These are phyloP conservation scores for Babyrousa celebensis DNA, from an alignment of 2,797 vertebrate species.

Conservation along the genomic window DNA sequence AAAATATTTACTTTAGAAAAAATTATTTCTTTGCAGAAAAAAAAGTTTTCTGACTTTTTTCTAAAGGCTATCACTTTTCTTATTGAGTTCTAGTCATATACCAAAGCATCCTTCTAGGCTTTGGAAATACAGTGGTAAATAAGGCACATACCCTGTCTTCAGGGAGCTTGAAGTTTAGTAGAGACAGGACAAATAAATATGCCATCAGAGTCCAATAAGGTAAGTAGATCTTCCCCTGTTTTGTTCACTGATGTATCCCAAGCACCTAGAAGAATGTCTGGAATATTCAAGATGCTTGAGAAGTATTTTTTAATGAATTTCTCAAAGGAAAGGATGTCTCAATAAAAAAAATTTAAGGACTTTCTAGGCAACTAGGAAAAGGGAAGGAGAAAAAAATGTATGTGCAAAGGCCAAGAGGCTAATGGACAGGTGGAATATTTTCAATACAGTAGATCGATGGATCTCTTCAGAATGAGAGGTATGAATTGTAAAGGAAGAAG, in stretches of 20 bases:
- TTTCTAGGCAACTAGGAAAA: conserved; percentile 23
- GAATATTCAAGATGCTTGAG: neutral
- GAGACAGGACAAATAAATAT: neutral
- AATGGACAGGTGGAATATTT: neutral
- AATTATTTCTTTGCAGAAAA: neutral
- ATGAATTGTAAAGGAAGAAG: neutral
- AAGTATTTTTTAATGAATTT: conserved; percentile 13
- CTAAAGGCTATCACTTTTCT: neutral
- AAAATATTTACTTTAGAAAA: conserved; percentile 32
- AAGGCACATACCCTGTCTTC: neutral
- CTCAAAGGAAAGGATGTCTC: neutral
- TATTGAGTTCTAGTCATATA: neutral
- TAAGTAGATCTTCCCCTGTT: neutral
- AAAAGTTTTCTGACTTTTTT: neutral
- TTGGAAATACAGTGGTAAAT: neutral
- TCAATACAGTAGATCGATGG: neutral
- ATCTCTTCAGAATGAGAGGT: neutral
- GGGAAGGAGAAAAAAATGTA: neutral
- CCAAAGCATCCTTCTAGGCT: neutral
- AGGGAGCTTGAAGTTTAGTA: neutral
- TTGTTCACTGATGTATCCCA: neutral
- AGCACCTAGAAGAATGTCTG: neutral
- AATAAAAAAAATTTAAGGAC: neutral
- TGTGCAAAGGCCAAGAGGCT: neutral
- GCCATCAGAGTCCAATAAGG: neutral